Base-by-base conservation (phyloP, 2,888 invertebrate species). In the Trimorus sp. region DNA sequence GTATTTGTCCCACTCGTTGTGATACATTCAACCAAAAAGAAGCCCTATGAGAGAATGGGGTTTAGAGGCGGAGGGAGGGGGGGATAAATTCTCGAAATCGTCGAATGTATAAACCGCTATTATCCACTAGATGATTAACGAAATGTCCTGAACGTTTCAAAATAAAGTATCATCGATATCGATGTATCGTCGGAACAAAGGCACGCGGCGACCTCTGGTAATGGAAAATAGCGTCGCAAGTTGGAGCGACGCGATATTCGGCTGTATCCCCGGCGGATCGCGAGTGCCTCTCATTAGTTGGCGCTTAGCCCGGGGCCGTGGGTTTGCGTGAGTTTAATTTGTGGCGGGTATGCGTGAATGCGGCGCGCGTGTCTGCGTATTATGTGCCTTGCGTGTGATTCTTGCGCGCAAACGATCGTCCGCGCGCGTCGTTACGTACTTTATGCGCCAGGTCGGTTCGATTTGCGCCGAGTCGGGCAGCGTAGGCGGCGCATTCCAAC, bases 271-370 rank as follows among this genome's bases (percentile, higher is more conserved):
- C 75, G 75, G 80, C 84, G 81, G 74, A 76, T 83, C 87, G 87
- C 86, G 88, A 79, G 56, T 74, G 74, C 85, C 87, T 89, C 90
- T 91, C 90, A 91, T 91, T 91, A 91, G 90, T 89, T 88, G 88
- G 88, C 87, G 88, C 86, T 88, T 87, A 85, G 90, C 90, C 89
- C 80, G 84, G 83, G 88, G 89, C 88, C 80, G 82, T 85, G 83
- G 83, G 79, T 75, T 75, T 89, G 89, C 89, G 89, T 90, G 90
- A 90, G 90, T 90, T 90, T 90, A 91, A 91, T 90, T 90, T 90
- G 87, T 86, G 82, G 86, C 84, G 86, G 85, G 85, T 86, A 85
- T 87, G 88, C 88, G 87, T 88, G 87, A 86, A 88, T 86, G 84
- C 84, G 53, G 79, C 83, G 82, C 85, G 70, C 79, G 79, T 79